Evolutionary conservation across 2,113 vertebrate species (phyloP).

Genomic region (Marcusenius ussheri): DNA sequence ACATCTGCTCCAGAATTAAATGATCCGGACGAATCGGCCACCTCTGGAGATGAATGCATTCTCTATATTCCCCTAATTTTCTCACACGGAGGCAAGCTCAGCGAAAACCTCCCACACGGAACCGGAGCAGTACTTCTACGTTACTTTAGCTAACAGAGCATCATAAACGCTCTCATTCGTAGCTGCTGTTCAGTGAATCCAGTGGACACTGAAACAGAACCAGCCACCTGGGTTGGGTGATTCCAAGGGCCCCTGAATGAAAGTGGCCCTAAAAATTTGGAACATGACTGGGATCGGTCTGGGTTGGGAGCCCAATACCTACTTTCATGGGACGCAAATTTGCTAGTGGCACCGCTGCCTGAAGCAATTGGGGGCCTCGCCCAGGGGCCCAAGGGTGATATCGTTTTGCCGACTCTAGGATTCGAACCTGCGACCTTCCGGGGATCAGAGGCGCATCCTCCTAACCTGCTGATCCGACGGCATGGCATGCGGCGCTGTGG

Average conservation of each 20-base stretch:
- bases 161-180: neutral
- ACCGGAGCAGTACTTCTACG: neutral
- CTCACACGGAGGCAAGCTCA: neutral
- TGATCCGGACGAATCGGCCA: neutral
- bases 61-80: neutral
- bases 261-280: too few relatives aligned
- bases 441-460: neutral
- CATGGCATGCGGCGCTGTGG: neutral
- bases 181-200: neutral
- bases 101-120: neutral
- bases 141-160: neutral
- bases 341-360: neutral
- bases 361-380: neutral
- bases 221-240: neutral
- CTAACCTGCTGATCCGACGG: neutral
- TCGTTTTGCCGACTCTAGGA: neutral
- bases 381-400: neutral
- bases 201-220: neutral
- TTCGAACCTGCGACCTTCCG: neutral
- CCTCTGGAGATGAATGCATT: neutral
- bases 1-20: neutral
- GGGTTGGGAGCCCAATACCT: neutral
- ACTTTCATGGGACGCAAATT: neutral
- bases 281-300: neutral
- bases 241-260: neutral